Evolutionary conservation across 2,888 invertebrate genomes (phyloP).

Genomic region (Alentia gelatinosa): DNA sequence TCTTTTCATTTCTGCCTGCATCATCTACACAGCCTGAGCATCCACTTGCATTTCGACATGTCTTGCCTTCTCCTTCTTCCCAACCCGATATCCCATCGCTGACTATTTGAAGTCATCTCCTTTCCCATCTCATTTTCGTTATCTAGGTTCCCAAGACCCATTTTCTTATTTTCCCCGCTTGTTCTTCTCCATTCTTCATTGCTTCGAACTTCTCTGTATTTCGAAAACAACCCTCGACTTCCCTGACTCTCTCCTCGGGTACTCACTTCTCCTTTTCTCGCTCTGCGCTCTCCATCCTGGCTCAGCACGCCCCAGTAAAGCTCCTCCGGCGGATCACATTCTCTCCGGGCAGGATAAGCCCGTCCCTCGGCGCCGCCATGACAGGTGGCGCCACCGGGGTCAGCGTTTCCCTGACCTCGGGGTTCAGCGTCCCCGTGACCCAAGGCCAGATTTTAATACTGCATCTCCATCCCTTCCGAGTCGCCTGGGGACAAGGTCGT

Average conservation of each 20-base stretch:
- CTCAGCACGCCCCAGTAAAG: not conserved
- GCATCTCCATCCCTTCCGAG: not conserved
- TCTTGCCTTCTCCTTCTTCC: not conserved
- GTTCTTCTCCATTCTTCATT: not conserved
- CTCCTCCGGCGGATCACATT: not conserved
- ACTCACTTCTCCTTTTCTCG: not conserved
- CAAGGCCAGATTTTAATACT: not conserved
- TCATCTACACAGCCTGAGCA: not conserved
- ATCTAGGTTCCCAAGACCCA: too few relatives aligned
- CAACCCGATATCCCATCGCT: not conserved
- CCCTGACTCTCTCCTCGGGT: not conserved
- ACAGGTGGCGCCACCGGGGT: not conserved
- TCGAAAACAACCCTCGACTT: not conserved
- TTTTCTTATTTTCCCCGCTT: too few relatives aligned
- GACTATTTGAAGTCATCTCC: not conserved
- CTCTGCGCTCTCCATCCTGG: not conserved
- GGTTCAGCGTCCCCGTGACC: not conserved
- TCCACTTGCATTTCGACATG: too few relatives aligned
- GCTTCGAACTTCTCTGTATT: not conserved
- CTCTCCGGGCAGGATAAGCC: not conserved
- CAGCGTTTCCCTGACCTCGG: not conserved
- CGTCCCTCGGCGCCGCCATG: not conserved
- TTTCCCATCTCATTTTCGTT: too few relatives aligned
- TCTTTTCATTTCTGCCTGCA: not conserved
- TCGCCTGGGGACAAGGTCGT: too few relatives aligned